Base-by-base conservation (phyloP, 2,797 vertebrate species). In the Melanotaenia nigrans region DNA sequence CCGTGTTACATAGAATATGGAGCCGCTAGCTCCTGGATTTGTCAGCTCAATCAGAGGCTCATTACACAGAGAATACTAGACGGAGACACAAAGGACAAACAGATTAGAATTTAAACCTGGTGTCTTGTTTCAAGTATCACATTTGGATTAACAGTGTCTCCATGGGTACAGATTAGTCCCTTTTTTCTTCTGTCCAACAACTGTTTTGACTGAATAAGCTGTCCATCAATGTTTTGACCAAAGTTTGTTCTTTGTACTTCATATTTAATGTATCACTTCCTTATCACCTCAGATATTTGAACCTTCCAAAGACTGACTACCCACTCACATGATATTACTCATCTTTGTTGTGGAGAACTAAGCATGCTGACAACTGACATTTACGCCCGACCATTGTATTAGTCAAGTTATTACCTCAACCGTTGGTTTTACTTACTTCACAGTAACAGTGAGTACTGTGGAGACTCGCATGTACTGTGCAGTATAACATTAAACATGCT, bases 1-100 rank as follows among this genome's bases (percentile, higher is more conserved):
- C 0, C 96, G 95, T 70, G 97, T 99, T 57, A 99, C 96, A 2
- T 99, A 99, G 92, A 99, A 99, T 32, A 99, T 95, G 56, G 97
- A 99, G 64, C 98, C 97, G 0, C 98, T 99, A 40, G 96, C 97
- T 1, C 98, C 97, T 0, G 97, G 98, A 88, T 99, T 99, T 0
- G 97, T 96, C 55, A 99, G 85, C 89, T 99, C 98, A 0, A 99
- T 99, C 84, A 99, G 92, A 0, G 96, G 96, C 89, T 99, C 97
- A 0, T 98, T 99, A 88, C 97, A 99, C 28, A 99, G 88, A 0
- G 97, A 99, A 81, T 98, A 99, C 97, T 99, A 74, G 25, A 83
- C 1, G 61, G 55, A 71, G 5, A 83, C 51, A 78, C 13, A 75
- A 49, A 55, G 18, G 69, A 70, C 9, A 75, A 53, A 76, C 1